A percentile compares a stretch with the other conserved stretches of the same genome.
phyloP scores from a whole-genome alignment of 2,888 invertebrate genomes.

The Eurois occulta region DNA sequence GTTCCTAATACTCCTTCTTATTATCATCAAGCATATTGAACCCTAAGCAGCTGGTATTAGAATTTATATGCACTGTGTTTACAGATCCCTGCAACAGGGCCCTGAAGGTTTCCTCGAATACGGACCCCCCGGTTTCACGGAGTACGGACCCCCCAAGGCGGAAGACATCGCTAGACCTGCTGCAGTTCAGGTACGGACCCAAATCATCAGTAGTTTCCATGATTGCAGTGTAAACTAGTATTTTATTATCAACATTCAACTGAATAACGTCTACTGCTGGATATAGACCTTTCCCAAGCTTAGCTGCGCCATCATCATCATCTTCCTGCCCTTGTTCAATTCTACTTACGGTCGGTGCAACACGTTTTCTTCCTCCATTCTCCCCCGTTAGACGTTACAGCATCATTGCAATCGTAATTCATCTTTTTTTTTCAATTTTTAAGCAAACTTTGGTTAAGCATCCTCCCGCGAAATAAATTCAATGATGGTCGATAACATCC shows the following conservation, averaged over 20 bases:
- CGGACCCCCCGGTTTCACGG: conserved; percentile 4
- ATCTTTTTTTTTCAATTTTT: too few relatives aligned
- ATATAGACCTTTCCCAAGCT: not conserved
- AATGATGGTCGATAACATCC: too few relatives aligned
- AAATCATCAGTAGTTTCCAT: not conserved
- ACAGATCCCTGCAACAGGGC: conserved; percentile 4
- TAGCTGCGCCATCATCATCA: too few relatives aligned
- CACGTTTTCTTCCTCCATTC: too few relatives aligned
- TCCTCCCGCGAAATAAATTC: too few relatives aligned
- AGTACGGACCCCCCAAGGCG: conserved; percentile 10
- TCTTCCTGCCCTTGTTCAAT: too few relatives aligned
- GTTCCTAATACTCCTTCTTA: too few relatives aligned
- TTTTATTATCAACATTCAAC: not conserved
- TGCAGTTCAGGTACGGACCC: conserved; percentile 3
- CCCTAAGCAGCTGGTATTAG: rapidly evolving
- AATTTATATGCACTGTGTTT: not conserved
- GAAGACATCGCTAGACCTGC: conserved; percentile 3
- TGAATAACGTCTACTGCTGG: not conserved
- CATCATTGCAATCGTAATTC: too few relatives aligned
- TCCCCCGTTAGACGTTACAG: too few relatives aligned
- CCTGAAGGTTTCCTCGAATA: conserved; percentile 10
- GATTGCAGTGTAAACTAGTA: not conserved
- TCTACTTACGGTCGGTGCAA: too few relatives aligned
- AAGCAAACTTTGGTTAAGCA: too few relatives aligned
- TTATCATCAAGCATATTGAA: not conserved